Conservation (phyloP, 2,797 vertebrate genomes). For the Gambusia yucatana region DNA sequence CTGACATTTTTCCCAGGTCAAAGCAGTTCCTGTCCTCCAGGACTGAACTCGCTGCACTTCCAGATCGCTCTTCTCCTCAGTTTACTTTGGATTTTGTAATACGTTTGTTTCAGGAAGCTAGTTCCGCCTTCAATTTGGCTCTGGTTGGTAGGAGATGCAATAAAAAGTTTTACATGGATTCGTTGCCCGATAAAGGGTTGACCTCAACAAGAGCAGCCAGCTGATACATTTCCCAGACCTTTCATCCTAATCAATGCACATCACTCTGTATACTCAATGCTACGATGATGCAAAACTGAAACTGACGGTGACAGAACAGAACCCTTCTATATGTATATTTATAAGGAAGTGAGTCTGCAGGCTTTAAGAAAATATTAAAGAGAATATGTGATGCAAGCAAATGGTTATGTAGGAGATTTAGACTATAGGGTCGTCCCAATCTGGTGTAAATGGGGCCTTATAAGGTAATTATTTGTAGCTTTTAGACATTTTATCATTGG, state of each 20-base stretch:
- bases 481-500: background rate
- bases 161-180: background rate
- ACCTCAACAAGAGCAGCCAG: background rate
- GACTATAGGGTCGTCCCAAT: background rate
- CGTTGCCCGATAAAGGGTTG: background rate
- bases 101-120: background rate
- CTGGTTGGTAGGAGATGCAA: background rate
- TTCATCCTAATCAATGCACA: background rate
- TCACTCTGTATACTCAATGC: background rate
- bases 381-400: background rate
- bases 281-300: background rate
- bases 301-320: background rate
- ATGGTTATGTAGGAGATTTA: background rate
- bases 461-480: background rate
- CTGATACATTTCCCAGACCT: background rate
- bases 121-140: background rate
- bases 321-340: background rate
- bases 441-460: background rate
- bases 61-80: background rate
- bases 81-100: background rate
- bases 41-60: background rate
- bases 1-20: background rate
- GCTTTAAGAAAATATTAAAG: background rate
- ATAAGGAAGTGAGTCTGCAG: background rate
- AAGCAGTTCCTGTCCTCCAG: background rate